Conservation (phyloP, 1,140 invertebrate species). For the Rhagoletis pomonella region DNA sequence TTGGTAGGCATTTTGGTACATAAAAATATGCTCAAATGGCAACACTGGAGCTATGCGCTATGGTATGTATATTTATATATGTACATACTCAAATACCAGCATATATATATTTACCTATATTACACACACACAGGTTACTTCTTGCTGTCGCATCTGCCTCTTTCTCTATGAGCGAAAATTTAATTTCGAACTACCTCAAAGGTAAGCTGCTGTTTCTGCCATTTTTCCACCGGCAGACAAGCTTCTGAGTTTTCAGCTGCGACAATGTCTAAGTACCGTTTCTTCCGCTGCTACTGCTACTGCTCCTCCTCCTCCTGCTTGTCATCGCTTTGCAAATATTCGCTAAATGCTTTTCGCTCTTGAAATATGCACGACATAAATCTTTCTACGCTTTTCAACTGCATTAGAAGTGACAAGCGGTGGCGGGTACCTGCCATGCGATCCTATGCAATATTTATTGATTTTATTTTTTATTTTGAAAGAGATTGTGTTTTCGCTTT, state of each 20-base stretch:
- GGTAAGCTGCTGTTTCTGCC: too few relatives aligned
- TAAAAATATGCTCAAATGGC: too few relatives aligned
- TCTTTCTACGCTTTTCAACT: slow-evolving; percentile 10
- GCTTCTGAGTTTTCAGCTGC: background rate
- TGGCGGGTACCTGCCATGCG: background rate
- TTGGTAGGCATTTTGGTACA: too few relatives aligned
- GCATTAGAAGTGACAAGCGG: background rate
- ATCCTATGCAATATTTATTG: slow-evolving; percentile 11
- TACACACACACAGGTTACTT: too few relatives aligned
- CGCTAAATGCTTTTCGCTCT: slow-evolving; percentile 6
- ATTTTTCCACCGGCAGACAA: background rate
- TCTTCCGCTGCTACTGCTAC: background rate
- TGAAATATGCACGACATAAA: slow-evolving; percentile 35
- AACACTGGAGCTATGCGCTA: too few relatives aligned
- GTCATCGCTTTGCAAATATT: background rate
- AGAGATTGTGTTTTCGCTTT: background rate
- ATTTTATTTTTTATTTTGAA: background rate
- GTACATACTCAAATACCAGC: too few relatives aligned
- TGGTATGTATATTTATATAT: too few relatives aligned
- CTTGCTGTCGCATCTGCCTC: background rate
- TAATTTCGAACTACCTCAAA: background rate
- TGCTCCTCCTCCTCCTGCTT: background rate
- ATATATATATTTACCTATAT: too few relatives aligned
- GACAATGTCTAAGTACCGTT: background rate
- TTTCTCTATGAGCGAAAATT: background rate